phyloP scores from a whole-genome alignment of 2,797 vertebrate species.

The Oreortyx pictus region DNA sequence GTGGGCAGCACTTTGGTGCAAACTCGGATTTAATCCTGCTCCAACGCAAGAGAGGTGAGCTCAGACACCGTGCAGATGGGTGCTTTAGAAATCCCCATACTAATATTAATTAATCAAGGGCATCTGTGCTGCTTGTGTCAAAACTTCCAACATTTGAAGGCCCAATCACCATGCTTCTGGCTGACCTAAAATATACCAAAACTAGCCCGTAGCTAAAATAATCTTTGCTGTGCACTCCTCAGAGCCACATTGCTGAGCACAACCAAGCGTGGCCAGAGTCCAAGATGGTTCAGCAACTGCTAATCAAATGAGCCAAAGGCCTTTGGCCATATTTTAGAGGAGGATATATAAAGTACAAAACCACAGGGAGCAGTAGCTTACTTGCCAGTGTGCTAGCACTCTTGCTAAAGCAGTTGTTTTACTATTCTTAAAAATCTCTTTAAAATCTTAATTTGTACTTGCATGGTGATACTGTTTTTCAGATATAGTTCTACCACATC shows the following conservation, averaged over 20 bases:
- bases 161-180: not conserved
- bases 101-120: not conserved
- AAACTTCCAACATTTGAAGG: slow-evolving; percentile 8
- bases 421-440: not conserved
- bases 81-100: not conserved
- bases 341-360: slow-evolving; percentile 20
- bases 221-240: too few species aligned
- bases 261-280: too few species aligned
- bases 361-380: slow-evolving; percentile 1
- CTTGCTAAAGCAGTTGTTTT: not conserved
- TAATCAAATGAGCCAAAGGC: not conserved
- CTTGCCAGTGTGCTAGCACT: not conserved
- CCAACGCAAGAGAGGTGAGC: not conserved
- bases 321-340: not conserved
- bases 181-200: too few species aligned
- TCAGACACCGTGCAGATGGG: not conserved
- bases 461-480: not conserved
- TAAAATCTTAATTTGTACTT: not conserved
- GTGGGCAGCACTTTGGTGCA: not conserved
- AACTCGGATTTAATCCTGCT: slow-evolving; percentile 10
- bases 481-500: not conserved
- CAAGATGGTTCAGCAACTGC: too few species aligned
- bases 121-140: slow-evolving; percentile 32
- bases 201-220: too few species aligned
- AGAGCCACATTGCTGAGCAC: too few species aligned